Base-by-base conservation (phyloP, 2,888 invertebrate genomes). In the Nemoura dubitans region DNA sequence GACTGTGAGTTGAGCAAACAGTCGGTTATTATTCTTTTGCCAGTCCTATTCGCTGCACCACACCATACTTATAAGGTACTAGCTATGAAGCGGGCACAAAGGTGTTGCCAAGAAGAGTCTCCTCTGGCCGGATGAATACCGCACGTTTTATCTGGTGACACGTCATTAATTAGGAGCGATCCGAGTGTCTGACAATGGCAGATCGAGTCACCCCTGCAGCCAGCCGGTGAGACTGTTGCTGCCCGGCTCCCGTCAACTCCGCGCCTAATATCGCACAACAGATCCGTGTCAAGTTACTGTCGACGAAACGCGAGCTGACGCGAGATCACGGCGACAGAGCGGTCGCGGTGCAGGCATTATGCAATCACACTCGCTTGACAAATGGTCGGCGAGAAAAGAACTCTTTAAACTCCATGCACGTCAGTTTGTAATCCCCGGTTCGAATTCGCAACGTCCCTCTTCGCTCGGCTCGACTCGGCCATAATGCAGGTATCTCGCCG, bases 131-230 rank as follows among this genome's bases (percentile, higher is more conserved):
- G 80, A 30, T 81, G 81, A 26, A 83, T 83, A 5, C 36, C 59
- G 14, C 43, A 83, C 83, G n/a, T 83, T 59, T 83, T 25, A 42
- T 84, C 28, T 26, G 14, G 14, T 84, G 84, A 84, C 84, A 84
- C 59, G 59, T 84, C 84, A 84, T 84, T 84, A 84, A 84, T 84
- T 84, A 84, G 59, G 36, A 25, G 43, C 29, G 30, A 30, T 81
- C 81, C 29, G 29, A n/a, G 36, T n/a, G 26, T 6, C 2, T 14
- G 10, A 78, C 78, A 78, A 78, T 78, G 78, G 16, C 5, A 26
- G 78, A 30, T 25, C n/a, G 16, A 30, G 30, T 30, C 81, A 81
- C 81, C 81, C 81, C 16, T n/a, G 10, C 3, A 5, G 5, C 30
- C n/a, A n/a, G n/a, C n/a, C n/a, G n/a, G n/a, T n/a, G n/a, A 2